phyloP scores from a whole-genome alignment of 1,140 invertebrate genomes.

The Acromyrmex heyeri region DNA sequence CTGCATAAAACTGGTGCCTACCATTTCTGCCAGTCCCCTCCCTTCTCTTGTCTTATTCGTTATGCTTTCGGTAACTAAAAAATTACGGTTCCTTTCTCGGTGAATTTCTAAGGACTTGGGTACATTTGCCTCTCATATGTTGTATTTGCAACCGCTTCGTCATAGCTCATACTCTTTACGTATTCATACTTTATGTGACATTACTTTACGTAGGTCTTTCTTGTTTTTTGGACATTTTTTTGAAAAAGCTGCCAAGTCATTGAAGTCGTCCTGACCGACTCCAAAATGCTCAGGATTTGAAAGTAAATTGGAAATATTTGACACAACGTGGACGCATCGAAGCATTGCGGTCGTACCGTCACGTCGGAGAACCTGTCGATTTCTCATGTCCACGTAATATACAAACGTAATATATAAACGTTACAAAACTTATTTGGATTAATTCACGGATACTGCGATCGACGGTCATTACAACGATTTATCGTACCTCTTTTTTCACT shows the following conservation, averaged over 20 bases:
- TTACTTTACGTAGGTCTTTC: neutral
- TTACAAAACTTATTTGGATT: constrained; percentile 8
- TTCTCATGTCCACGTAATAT: neutral
- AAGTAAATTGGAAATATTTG: neutral
- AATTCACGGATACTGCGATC: neutral
- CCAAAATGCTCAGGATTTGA: constrained; percentile 4
- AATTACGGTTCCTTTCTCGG: neutral
- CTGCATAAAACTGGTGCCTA: constrained; percentile 49
- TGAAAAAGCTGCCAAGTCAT: neutral
- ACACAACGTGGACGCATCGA: neutral
- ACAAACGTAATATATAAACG: too few species aligned
- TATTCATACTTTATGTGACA: constrained; percentile 24
- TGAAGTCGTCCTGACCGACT: neutral
- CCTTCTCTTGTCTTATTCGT: constrained; percentile 4
- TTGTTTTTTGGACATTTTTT: constrained; percentile 31
- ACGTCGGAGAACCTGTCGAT: neutral
- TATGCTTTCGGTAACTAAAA: constrained; percentile 12
- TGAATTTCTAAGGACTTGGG: neutral
- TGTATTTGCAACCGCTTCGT: neutral
- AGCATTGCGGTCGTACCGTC: neutral
- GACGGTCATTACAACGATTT: constrained; percentile 14
- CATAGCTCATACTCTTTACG: neutral
- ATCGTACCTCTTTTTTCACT: constrained; percentile 9
- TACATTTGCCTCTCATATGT: constrained; percentile 22
- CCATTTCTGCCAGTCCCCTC: neutral